Percentiles rank a stretch among this genome's conserved stretches.
phyloP scores from a whole-genome alignment of 2,113 vertebrate genomes.

The Gila orcuttii region DNA sequence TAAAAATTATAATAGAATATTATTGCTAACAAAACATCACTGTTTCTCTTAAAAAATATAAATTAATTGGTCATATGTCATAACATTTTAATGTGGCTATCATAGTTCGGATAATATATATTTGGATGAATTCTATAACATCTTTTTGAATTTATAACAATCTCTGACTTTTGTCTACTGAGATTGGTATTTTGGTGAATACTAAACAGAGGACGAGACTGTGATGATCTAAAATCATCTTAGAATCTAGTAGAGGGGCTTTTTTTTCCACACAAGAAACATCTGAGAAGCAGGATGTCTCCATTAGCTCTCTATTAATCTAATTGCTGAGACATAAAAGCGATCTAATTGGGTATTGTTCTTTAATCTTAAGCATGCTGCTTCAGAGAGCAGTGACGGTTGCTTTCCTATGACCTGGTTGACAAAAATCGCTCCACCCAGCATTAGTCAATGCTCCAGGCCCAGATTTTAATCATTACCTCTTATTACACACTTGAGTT shows the following conservation, averaged over 20 bases:
- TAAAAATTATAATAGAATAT: too few species aligned
- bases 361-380: constrained; percentile 56
- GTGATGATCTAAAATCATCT: not conserved
- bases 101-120: too few species aligned
- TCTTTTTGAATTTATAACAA: too few species aligned
- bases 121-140: too few species aligned
- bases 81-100: too few species aligned
- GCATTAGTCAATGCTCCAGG: constrained; percentile 66
- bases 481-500: constrained; percentile 35
- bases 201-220: not conserved
- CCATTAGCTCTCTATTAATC: not conserved
- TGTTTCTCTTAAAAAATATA: too few species aligned
- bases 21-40: too few species aligned
- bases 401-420: constrained; percentile 53
- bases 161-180: too few species aligned
- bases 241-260: not conserved
- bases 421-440: constrained; percentile 68
- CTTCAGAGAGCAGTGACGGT: constrained; percentile 20
- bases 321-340: constrained; percentile 21
- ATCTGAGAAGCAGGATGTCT: constrained; percentile 21
- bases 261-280: not conserved
- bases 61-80: too few species aligned
- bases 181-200: not conserved
- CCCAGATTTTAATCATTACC: constrained; percentile 57
- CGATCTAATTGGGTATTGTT: not conserved